Percentiles rank a stretch among this genome's conserved stretches.
Conservation (phyloP, 1,140 invertebrate genomes). For the Myzus persicae region DNA sequence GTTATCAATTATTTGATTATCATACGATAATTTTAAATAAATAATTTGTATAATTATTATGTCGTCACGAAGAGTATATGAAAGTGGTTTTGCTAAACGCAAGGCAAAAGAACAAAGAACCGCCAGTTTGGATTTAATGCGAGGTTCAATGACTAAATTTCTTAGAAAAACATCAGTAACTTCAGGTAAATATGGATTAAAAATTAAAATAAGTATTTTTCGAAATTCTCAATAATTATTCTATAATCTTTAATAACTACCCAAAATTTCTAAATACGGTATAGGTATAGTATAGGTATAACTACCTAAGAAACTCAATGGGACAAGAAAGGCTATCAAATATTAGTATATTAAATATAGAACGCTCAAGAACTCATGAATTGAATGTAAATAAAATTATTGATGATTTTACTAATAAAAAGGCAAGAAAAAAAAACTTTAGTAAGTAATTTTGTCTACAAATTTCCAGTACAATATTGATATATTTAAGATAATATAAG, state of each 20-base stretch:
- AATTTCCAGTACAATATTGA: no score
- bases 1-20: no score
- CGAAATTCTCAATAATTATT: no score
- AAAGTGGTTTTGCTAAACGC: not conserved
- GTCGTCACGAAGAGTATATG: not conserved
- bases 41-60: not conserved
- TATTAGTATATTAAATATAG: no score
- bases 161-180: not conserved
- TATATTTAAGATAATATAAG: no score
- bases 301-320: no score
- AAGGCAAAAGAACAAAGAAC: not conserved
- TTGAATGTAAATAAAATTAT: not conserved
- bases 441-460: not conserved
- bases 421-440: not conserved
- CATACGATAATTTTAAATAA: no score
- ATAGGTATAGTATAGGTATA: no score
- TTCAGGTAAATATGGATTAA: not conserved
- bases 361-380: no score
- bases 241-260: no score
- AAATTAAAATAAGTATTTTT: not conserved
- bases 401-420: not conserved
- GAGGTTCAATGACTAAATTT: not conserved
- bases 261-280: no score
- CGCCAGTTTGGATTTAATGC: not conserved
- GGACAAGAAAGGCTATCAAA: no score